A percentile compares a stretch with the other conserved stretches of the same genome.
phyloP scores from a whole-genome alignment of 2,888 invertebrate genomes.

The Andricus curvator region DNA sequence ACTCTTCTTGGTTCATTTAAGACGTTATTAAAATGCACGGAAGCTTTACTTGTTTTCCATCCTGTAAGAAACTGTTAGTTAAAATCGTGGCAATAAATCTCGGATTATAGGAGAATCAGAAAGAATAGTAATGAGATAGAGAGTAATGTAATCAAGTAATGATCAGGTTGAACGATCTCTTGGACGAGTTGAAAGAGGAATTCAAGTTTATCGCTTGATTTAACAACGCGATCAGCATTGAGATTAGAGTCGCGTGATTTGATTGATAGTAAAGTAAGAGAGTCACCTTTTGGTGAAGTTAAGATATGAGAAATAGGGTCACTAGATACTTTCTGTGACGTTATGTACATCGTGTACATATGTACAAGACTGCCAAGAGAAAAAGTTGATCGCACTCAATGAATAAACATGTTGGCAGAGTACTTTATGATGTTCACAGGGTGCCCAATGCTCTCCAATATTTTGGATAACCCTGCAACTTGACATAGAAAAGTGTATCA shows the following conservation, averaged over 20 bases:
- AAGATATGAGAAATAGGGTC: slow-evolving; percentile 19
- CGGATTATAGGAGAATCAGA: background rate
- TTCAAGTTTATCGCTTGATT: slow-evolving; percentile 4
- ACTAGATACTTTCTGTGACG: slow-evolving; percentile 41
- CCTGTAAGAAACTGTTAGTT: slow-evolving; percentile 37
- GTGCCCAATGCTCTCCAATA: slow-evolving; percentile 61
- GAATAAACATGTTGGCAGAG: slow-evolving; percentile 53
- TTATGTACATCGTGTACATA: slow-evolving; percentile 38
- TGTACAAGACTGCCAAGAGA: slow-evolving; percentile 56
- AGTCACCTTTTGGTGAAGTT: slow-evolving; percentile 9
- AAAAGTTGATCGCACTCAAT: slow-evolving; percentile 66
- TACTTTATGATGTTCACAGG: slow-evolving; percentile 58
- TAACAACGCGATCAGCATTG: slow-evolving; percentile 1
- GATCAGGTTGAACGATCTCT: background rate
- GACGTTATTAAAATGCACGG: slow-evolving; percentile 40
- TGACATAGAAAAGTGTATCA: slow-evolving; percentile 79
- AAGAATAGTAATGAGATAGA: background rate
- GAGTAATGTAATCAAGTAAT: background rate
- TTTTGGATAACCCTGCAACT: slow-evolving; percentile 82
- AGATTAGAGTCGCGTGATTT: slow-evolving; percentile 6
- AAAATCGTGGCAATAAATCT: slow-evolving; percentile 16
- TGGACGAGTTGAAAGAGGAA: background rate
- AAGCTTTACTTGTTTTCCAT: slow-evolving; percentile 35
- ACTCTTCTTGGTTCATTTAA: slow-evolving; percentile 34
- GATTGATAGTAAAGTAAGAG: slow-evolving; percentile 1